Base-by-base conservation (phyloP, 2,797 vertebrate species). In the Masticophis lateralis region DNA sequence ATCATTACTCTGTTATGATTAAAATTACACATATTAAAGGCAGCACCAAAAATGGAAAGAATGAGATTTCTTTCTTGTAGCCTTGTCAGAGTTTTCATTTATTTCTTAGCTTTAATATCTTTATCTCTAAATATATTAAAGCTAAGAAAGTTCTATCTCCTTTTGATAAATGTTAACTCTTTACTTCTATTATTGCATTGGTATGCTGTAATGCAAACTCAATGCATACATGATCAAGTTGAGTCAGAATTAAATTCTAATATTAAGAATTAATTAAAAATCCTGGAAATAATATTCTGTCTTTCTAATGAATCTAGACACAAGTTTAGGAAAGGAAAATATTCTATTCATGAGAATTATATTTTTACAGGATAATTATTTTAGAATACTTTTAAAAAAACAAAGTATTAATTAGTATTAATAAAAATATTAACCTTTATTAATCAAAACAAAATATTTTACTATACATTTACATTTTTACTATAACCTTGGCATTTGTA, bases 11-110 rank as follows among this genome's bases (percentile, higher is more conserved):
- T 87, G 91, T 69, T 94, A 94, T 92, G 88, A 93, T 96, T 94
- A 94, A 87, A 96, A 96, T 63, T 95, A 91, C 92, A 90, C 92
- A 95, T 95, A 97, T 95, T 92, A 96, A 97, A 97, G 93, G 92
- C 66, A 94, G 8, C 0, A 9, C 22, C 92, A 89, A 57, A 86
- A 25, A 88, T 56, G 37, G 57, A 93, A 93, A 79, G 86, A 59
- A 27, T 13, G 2, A 8, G 90, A 3, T 55, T 0, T 87, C 47
- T 91, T 13, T 95, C 87, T 90, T 92, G 69, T 66, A 94, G 25
- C 4, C 91, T 95, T 86, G 91, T 74, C 94, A 56, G 43, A 25
- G 91, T 74, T 93, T 92, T 86, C 91, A 47, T 90, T 59, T 5
- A 93, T 83, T 16, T 92, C 0, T n/a, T n/a, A n/a, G n/a, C n/a